Evolutionary conservation across 1,140 invertebrate genomes (phyloP), one percentile per base, ranked within the genome.

Genomic region (Idris sp.): DNA sequence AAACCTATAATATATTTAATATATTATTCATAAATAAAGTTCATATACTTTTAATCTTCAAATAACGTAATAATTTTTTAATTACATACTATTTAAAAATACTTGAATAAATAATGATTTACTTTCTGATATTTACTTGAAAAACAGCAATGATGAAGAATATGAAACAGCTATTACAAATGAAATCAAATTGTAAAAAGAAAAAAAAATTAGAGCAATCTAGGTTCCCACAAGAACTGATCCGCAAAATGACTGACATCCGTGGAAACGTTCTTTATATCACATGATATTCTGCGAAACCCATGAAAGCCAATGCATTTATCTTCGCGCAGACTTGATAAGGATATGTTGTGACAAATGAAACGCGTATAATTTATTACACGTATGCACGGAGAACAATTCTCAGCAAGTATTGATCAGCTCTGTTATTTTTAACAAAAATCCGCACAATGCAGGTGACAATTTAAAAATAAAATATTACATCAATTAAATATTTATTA

Each of bases 251-350:
- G 38, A 56, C 26, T 43, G 36, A 56, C 51, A 11, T 35, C 54
- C 26, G 53, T 58, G 16, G 16, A 35, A 58, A 22, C 18, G 38
- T 33, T 25, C 40, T 35, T 58, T 35, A 14, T 43, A 46, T 58
- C 54, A 11, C 31, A 22, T 46, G 11, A 44, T 46, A 19, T 44
- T 58, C 54, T 26, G 10, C 28, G 54, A 46, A 58, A 46, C 9
- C 28, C 53, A 14, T 36, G 54, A 22, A 58, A 58, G 40, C 54
- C 25, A 40, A 58, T 61, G 33, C 31, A 61, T 48, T 61, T 61
- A 48, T 48, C 56, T 48, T 10, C 6, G n/a, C 41, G 9, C 13
- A 30, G 30, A 48, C 56, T 48, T 48, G 56, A 44, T 61, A 61
- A 61, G 14, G n/a, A n/a, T 6, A 6, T 48, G 43, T 40, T 48